A percentile compares a stretch with the other conserved stretches of the same genome.
These are phyloP conservation scores for Trichogramma pretiosum DNA, from an alignment of 1,140 invertebrate genomes.

Conservation along the genomic window DNA sequence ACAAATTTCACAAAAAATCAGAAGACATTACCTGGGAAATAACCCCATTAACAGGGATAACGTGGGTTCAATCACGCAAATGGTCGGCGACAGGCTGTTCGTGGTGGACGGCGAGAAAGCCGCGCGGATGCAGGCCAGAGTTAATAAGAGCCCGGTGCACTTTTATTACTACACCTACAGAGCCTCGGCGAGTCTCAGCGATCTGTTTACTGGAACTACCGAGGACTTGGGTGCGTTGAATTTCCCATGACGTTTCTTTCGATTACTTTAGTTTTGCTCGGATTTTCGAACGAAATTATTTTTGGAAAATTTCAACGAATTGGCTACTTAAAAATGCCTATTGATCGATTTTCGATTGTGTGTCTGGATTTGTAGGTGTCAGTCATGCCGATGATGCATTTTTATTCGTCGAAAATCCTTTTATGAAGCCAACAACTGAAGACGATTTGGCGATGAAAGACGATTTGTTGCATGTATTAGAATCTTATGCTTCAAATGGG, in stretches of 20 bases:
- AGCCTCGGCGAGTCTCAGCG: slow-evolving; percentile 46
- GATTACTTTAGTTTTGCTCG: too few relatives aligned
- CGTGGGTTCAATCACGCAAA: slow-evolving; percentile 31
- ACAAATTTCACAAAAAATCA: slow-evolving; percentile 45
- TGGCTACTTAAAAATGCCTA: too few relatives aligned
- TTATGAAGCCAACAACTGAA: slow-evolving; percentile 22
- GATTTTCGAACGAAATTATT: too few relatives aligned
- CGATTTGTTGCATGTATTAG: slow-evolving; percentile 43
- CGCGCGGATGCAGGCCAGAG: slow-evolving; percentile 46
- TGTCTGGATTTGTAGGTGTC: slow-evolving; percentile 46
- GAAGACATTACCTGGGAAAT: slow-evolving; percentile 47
- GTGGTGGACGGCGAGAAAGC: slow-evolving; percentile 47
- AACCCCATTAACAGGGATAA: slow-evolving; percentile 38
- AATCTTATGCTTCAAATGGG: slow-evolving; percentile 46
- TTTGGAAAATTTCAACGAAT: too few relatives aligned
- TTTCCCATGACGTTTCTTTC: slow-evolving; percentile 4
- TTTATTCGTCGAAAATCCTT: slow-evolving; percentile 30
- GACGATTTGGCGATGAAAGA: slow-evolving; percentile 45
- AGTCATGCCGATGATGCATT: slow-evolving; percentile 48
- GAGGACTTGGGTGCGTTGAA: slow-evolving; percentile 49
- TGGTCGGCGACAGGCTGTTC: slow-evolving; percentile 54
- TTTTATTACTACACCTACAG: slow-evolving; percentile 51
- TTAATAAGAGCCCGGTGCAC: slow-evolving; percentile 50
- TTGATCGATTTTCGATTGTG: too few relatives aligned
- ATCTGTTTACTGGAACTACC: slow-evolving; percentile 37